These are phyloP conservation scores for Henricia sp. DNA, from an alignment of 53 echinoderm and acorn worm species.

Conservation along the genomic window DNA sequence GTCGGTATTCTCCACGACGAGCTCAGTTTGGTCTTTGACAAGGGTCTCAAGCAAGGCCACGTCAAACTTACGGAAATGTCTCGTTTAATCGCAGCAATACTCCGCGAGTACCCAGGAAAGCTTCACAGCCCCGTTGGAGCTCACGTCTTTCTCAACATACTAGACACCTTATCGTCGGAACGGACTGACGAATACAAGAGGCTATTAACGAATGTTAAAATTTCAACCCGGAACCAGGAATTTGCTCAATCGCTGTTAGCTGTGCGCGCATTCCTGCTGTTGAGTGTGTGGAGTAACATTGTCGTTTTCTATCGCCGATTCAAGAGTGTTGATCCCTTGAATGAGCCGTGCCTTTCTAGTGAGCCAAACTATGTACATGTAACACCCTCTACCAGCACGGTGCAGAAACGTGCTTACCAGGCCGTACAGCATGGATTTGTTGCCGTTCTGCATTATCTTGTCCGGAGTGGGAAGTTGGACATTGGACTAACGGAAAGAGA, in stretches of 20 bases:
- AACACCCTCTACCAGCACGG: neutral
- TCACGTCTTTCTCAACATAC: constrained; percentile 86
- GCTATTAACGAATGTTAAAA: constrained; percentile 77
- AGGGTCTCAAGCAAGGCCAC: constrained; percentile 64
- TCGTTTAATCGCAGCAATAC: constrained; percentile 67
- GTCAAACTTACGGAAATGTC: constrained; percentile 69
- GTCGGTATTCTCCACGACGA: constrained; percentile 88
- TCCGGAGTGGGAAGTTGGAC: constrained; percentile 68
- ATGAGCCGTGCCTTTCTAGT: constrained; percentile 8
- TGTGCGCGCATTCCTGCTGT: constrained; percentile 78
- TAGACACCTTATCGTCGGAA: constrained; percentile 90
- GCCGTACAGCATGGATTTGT: constrained; percentile 86
- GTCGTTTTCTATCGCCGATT: constrained; percentile 78
- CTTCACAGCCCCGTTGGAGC: constrained; percentile 77
- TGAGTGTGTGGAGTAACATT: constrained; percentile 87
- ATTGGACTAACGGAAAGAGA: constrained; percentile 63
- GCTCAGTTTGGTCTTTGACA: constrained; percentile 74
- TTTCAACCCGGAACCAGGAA: constrained; percentile 77
- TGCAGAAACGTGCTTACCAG: constrained; percentile 69
- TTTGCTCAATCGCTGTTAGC: constrained; percentile 89
- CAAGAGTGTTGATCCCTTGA: constrained; percentile 13
- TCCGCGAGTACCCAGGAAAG: constrained; percentile 84
- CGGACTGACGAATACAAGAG: constrained; percentile 82
- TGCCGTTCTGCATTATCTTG: constrained; percentile 82
- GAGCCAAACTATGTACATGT: neutral